phyloP scores from a whole-genome alignment of 2,888 invertebrate genomes.

The Eristalinus aeneus region DNA sequence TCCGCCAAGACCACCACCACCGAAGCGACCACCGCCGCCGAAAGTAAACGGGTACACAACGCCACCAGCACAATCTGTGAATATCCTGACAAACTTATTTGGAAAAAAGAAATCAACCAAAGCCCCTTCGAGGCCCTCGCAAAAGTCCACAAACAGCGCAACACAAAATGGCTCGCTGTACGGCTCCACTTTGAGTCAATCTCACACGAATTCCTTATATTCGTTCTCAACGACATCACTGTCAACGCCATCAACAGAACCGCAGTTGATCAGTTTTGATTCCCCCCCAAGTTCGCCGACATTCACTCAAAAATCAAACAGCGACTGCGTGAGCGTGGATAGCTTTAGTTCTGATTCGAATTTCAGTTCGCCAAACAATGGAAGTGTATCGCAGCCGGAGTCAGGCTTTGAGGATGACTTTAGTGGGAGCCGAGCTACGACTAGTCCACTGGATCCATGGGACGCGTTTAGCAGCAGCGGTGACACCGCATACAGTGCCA shows the following conservation, averaged over 20 bases:
- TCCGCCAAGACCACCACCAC: slow-evolving; percentile 80
- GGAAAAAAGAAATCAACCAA: slow-evolving; percentile 76
- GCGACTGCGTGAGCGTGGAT: slow-evolving; percentile 88
- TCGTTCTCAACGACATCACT: slow-evolving; percentile 31
- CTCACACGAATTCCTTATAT: slow-evolving; percentile 58
- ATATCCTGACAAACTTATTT: slow-evolving; percentile 78
- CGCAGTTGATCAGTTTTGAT: slow-evolving; percentile 86
- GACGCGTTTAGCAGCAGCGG: slow-evolving; percentile 75
- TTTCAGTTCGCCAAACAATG: slow-evolving; percentile 82
- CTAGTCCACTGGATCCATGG: slow-evolving; percentile 80
- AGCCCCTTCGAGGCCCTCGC: slow-evolving; percentile 50
- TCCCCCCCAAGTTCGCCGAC: slow-evolving; percentile 89
- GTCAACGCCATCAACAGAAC: slow-evolving; percentile 22
- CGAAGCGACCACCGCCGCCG: slow-evolving; percentile 75
- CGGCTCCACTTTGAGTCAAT: slow-evolving; percentile 29
- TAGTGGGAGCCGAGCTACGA: slow-evolving; percentile 81
- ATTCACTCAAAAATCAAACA: slow-evolving; percentile 87
- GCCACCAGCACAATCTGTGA: slow-evolving; percentile 75
- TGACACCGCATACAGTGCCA: slow-evolving; percentile 68
- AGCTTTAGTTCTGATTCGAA: slow-evolving; percentile 89
- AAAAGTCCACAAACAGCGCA: not conserved
- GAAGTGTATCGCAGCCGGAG: slow-evolving; percentile 87
- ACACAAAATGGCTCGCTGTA: slow-evolving; percentile 37
- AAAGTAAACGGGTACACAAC: slow-evolving; percentile 72
- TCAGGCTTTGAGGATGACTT: slow-evolving; percentile 93